Percentiles rank a stretch among this genome's conserved stretches.
phyloP scores from a whole-genome alignment of 2,797 vertebrate species.

The Brachyalestes nurse region DNA sequence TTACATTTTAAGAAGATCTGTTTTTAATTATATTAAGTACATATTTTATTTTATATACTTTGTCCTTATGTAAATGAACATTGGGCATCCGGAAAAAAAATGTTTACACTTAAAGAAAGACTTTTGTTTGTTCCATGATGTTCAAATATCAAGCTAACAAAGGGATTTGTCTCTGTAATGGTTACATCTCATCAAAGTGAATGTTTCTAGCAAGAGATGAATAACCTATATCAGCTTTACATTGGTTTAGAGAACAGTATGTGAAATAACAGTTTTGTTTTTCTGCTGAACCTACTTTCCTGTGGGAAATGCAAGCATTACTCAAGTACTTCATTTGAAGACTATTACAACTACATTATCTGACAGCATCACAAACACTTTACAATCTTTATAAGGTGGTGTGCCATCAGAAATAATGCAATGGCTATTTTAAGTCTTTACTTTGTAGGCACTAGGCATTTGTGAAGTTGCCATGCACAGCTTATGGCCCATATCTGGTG shows the following conservation, averaged over 20 bases:
- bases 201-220: slow-evolving; percentile 26
- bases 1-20: slow-evolving; percentile 73
- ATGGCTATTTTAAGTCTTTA: not conserved
- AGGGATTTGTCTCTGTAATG: slow-evolving; percentile 23
- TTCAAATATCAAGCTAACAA: slow-evolving; percentile 9
- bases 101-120: slow-evolving; percentile 36
- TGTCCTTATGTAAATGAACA: slow-evolving; percentile 69
- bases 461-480: slow-evolving; percentile 20
- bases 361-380: slow-evolving; percentile 22
- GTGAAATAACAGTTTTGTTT: slow-evolving; percentile 1
- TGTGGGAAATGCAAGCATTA: slow-evolving; percentile 23
- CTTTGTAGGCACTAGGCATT: not conserved
- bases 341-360: not conserved
- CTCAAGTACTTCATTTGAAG: slow-evolving; percentile 17
- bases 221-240: slow-evolving; percentile 15
- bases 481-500: slow-evolving; percentile 10
- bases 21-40: slow-evolving; percentile 70
- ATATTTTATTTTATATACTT: slow-evolving; percentile 78
- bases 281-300: slow-evolving; percentile 15
- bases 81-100: slow-evolving; percentile 59
- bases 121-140: slow-evolving; percentile 26
- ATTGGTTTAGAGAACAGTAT: not conserved
- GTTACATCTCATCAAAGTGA: slow-evolving; percentile 31
- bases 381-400: not conserved
- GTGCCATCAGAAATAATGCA: too few relatives aligned